Evolutionary conservation across 2,797 vertebrate species (phyloP).

Genomic region (Alcedo quadribrachys): DNA sequence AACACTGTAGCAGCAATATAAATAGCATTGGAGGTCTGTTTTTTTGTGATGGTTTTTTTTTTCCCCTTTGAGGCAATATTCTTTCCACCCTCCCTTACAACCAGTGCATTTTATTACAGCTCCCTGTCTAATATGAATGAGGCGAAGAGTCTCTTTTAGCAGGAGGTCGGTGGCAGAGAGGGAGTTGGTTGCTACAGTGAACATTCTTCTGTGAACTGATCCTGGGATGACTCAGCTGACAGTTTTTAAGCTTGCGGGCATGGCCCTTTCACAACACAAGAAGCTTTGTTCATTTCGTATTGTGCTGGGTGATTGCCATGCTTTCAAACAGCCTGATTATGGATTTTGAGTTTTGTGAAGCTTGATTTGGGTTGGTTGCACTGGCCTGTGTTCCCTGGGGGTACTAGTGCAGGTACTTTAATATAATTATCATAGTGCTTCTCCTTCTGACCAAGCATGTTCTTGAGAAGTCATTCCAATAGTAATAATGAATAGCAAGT

Average conservation of each 20-base stretch:
- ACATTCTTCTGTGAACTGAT: neutral
- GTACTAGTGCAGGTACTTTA: neutral
- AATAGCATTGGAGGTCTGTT: neutral
- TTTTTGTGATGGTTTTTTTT: too few relatives aligned
- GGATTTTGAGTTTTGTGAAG: neutral
- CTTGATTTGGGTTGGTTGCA: neutral
- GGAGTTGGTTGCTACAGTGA: neutral
- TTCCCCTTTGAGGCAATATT: neutral
- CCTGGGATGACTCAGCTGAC: neutral
- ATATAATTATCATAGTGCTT: neutral
- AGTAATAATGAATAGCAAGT: neutral
- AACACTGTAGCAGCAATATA: neutral
- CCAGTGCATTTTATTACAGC: neutral
- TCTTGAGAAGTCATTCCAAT: neutral
- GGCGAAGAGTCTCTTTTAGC: neutral
- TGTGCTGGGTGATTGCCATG: neutral
- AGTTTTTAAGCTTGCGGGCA: neutral
- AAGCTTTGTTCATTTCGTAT: neutral
- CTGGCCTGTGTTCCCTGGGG: neutral
- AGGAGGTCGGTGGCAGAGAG: neutral
- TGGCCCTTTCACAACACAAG: neutral
- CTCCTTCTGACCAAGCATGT: neutral
- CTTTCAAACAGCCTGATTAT: neutral
- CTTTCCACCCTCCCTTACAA: neutral
- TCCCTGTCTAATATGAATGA: neutral